Percentiles rank a stretch among this genome's conserved stretches.
phyloP scores from a whole-genome alignment of 2,797 vertebrate species.

The Esox lucius region DNA sequence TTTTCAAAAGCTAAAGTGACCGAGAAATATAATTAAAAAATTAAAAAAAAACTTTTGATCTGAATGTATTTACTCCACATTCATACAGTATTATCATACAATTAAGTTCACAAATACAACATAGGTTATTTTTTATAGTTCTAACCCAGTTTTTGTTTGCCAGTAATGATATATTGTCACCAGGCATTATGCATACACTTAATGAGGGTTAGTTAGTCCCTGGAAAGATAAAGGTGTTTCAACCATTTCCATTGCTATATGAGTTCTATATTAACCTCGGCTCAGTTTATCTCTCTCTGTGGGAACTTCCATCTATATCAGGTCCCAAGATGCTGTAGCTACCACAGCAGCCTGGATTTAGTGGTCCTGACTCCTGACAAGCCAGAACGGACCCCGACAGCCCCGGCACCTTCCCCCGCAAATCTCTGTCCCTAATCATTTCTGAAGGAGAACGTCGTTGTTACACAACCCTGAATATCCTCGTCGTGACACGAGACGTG shows the following conservation, averaged over 20 bases:
- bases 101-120: too few species aligned
- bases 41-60: too few species aligned
- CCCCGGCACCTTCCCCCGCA: background rate
- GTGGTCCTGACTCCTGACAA: background rate
- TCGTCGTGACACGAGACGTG: background rate
- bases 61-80: too few species aligned
- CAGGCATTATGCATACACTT: too few species aligned
- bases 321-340: background rate
- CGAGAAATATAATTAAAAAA: too few species aligned
- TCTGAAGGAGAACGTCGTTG: background rate
- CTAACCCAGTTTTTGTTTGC: too few species aligned
- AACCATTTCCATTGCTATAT: background rate
- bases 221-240: too few species aligned
- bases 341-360: background rate
- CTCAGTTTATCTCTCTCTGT: background rate
- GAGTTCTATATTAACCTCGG: background rate
- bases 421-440: background rate
- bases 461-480: background rate
- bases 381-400: background rate
- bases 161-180: too few species aligned
- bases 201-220: too few species aligned
- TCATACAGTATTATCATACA: too few species aligned
- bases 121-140: too few species aligned
- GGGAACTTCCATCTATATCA: background rate
- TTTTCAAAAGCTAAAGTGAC: too few species aligned